These are phyloP conservation scores for Resseliella maxima DNA, from an alignment of 2,888 invertebrate species.

Conservation along the genomic window DNA sequence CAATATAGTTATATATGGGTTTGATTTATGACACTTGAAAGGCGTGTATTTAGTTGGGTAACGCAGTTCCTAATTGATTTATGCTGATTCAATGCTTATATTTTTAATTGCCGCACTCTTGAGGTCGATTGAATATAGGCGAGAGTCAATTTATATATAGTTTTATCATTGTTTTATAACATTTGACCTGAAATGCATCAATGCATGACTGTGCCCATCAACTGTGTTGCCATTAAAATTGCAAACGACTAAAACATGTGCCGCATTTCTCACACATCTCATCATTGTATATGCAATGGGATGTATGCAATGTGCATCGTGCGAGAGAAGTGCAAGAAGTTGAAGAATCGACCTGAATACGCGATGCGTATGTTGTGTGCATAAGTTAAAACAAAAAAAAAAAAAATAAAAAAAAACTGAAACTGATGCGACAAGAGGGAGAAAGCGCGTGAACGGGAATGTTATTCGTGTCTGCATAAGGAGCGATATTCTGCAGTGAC, in stretches of 20 bases:
- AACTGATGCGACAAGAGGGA: neutral
- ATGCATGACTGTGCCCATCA: too few relatives aligned
- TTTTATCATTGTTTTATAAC: constrained; percentile 26
- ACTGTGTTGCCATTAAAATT: neutral
- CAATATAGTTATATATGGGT: constrained; percentile 53
- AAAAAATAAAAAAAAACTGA: too few relatives aligned
- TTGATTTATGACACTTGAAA: constrained; percentile 32
- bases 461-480: neutral
- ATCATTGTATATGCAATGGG: neutral
- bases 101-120: constrained; percentile 24
- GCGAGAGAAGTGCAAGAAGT: neutral
- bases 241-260: neutral
- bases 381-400: too few relatives aligned
- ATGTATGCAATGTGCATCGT: too few relatives aligned
- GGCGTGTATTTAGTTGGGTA: constrained; percentile 38
- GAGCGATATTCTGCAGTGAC: constrained; percentile 24
- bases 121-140: neutral
- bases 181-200: constrained; percentile 16
- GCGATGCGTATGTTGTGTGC: constrained; percentile 22
- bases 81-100: constrained; percentile 1
- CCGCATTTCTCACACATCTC: neutral
- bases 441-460: neutral
- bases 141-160: neutral
- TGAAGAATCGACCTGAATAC: constrained; percentile 37
- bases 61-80: constrained; percentile 41